A percentile compares a stretch with the other conserved stretches of the same genome.
These are phyloP conservation scores for Macaca nemestrina DNA, from an alignment of 2,113 vertebrate genomes.

Conservation along the genomic window DNA sequence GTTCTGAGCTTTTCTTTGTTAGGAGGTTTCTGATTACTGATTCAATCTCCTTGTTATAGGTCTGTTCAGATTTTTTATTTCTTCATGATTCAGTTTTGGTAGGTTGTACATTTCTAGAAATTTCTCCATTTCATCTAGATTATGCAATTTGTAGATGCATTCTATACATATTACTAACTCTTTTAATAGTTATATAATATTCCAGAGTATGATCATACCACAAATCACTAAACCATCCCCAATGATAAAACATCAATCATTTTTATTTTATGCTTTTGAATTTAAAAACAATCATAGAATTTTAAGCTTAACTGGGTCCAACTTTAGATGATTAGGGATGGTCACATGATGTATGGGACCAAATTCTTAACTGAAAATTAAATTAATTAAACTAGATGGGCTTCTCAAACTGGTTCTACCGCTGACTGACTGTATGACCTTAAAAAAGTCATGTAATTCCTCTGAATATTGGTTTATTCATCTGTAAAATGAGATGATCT, in stretches of 20 bases:
- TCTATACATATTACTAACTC: neutral
- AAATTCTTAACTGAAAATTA: neutral
- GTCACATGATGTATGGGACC: neutral
- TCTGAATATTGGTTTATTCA: neutral
- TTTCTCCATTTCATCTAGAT: neutral
- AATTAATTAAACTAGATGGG: neutral
- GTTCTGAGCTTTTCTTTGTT: neutral
- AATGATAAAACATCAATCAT: neutral
- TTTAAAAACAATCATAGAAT: neutral
- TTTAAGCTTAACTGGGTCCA: neutral
- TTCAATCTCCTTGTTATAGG: neutral
- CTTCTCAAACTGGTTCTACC: neutral
- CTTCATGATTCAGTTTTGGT: neutral
- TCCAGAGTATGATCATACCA: neutral
- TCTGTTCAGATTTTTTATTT: neutral
- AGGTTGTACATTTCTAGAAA: neutral
- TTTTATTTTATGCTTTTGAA: neutral
- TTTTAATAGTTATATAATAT: neutral
- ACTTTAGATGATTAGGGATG: neutral
- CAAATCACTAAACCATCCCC: neutral
- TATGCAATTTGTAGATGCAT: neutral
- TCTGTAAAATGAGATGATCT: neutral
- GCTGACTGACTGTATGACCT: neutral
- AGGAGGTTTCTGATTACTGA: neutral
- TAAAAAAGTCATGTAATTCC: neutral